phyloP scores from a whole-genome alignment of 1,140 invertebrate species.

The Papilio helenus region DNA sequence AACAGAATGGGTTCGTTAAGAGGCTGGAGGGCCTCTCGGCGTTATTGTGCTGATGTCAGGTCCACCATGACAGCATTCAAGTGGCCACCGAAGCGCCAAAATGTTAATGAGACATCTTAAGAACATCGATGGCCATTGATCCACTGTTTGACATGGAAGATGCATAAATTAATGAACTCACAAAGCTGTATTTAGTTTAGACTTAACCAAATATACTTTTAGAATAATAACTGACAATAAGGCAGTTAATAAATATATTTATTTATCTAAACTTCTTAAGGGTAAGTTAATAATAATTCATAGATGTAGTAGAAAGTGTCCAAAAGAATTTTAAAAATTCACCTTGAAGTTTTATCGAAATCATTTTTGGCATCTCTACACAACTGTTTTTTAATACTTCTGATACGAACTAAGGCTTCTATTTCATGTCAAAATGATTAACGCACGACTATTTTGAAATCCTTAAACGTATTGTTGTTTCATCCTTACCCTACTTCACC shows the following conservation, averaged over 20 bases:
- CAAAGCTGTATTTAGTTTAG: not conserved
- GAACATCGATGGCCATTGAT: slow-evolving; percentile 55
- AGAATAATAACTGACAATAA: not conserved
- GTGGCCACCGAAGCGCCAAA: slow-evolving; percentile 65
- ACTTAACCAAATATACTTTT: not conserved
- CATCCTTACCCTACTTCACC: not conserved
- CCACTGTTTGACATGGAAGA: slow-evolving; percentile 45
- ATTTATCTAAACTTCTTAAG: too few relatives aligned
- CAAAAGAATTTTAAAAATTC: too few relatives aligned
- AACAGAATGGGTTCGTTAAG: slow-evolving; percentile 80
- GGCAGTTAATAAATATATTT: too few relatives aligned
- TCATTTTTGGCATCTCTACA: too few relatives aligned
- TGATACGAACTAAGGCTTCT: too few relatives aligned
- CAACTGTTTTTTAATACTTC: too few relatives aligned
- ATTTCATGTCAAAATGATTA: too few relatives aligned
- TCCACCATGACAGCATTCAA: slow-evolving; percentile 56
- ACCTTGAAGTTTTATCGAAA: too few relatives aligned
- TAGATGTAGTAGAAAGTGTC: too few relatives aligned
- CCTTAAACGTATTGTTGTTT: not conserved
- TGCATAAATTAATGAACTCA: slow-evolving; percentile 33
- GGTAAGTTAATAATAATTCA: too few relatives aligned
- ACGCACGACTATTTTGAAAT: too few relatives aligned
- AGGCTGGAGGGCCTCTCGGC: slow-evolving; percentile 66
- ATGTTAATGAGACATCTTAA: slow-evolving; percentile 69
- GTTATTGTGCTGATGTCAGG: slow-evolving; percentile 70